phyloP scores from a whole-genome alignment of 2,113 vertebrate genomes.

The Alethe diademata region DNA sequence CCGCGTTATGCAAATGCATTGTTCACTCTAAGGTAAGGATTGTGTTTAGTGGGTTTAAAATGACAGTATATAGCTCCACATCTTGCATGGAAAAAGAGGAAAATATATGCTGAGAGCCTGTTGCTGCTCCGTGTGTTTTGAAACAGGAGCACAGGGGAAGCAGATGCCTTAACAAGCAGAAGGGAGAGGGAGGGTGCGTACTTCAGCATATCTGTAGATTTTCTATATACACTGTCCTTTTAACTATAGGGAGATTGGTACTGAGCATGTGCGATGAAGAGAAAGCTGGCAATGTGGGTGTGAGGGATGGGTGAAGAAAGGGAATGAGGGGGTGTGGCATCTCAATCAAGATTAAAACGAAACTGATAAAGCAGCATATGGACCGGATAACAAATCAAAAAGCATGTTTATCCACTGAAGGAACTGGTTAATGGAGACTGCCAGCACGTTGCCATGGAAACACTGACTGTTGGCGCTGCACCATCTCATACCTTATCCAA shows the following conservation, averaged over 20 bases:
- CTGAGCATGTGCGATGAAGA: constrained; percentile 80
- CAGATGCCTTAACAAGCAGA: constrained; percentile 63
- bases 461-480: constrained; percentile 86
- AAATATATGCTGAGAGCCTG: constrained; percentile 59
- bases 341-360: constrained; percentile 82
- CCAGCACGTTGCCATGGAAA: constrained; percentile 94
- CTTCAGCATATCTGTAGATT: constrained; percentile 60
- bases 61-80: constrained; percentile 80
- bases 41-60: constrained; percentile 79
- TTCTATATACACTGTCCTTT: constrained; percentile 82
- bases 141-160: constrained; percentile 61
- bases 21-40: constrained; percentile 74
- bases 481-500: constrained; percentile 98
- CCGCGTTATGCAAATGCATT: constrained; percentile 75
- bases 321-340: constrained; percentile 80
- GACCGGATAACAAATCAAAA: constrained; percentile 84
- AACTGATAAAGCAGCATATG: constrained; percentile 86
- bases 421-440: constrained; percentile 89
- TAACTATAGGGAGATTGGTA: constrained; percentile 69
- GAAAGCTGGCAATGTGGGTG: constrained; percentile 84
- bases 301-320: constrained; percentile 80
- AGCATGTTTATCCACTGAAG: constrained; percentile 86
- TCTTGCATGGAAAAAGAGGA: constrained; percentile 48
- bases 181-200: constrained; percentile 38
- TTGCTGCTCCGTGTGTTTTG: constrained; percentile 53